A percentile compares a stretch with the other conserved stretches of the same genome.
Conservation (phyloP, 2,888 invertebrate genomes). For the Autographa gamma region DNA sequence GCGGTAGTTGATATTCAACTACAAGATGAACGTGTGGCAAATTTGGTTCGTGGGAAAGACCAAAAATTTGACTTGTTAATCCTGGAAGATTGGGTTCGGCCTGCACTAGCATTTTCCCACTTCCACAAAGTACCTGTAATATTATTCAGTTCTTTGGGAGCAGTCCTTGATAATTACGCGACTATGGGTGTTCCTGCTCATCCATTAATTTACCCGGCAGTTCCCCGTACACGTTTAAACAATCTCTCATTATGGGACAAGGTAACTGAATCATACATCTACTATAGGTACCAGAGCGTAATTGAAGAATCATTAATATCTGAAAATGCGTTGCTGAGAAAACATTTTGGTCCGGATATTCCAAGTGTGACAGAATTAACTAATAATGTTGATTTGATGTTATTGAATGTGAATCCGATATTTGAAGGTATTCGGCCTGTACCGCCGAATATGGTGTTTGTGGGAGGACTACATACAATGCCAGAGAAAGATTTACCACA, state of each 20-base stretch:
- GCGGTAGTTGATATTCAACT: conserved; percentile 49
- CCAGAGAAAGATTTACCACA: conserved; percentile 68
- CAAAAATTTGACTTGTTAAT: conserved; percentile 55
- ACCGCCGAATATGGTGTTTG: conserved; percentile 72
- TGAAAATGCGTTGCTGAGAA: conserved; percentile 21
- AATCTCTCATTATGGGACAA: conserved; percentile 50
- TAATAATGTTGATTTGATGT: conserved; percentile 70
- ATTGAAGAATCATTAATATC: not conserved
- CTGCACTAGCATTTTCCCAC: conserved; percentile 44
- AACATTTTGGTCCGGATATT: conserved; percentile 37
- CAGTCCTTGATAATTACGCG: conserved; percentile 13
- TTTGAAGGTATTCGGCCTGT: conserved; percentile 72
- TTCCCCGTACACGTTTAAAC: conserved; percentile 13
- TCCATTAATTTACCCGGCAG: conserved; percentile 28
- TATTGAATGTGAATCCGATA: conserved; percentile 76
- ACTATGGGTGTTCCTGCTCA: conserved; percentile 32
- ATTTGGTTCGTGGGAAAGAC: conserved; percentile 39
- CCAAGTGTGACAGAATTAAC: conserved; percentile 54
- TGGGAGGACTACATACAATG: conserved; percentile 76
- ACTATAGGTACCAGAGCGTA: conserved; percentile 5
- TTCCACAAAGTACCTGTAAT: conserved; percentile 57
- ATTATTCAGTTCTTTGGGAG: conserved; percentile 45
- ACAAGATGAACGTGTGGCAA: conserved; percentile 36
- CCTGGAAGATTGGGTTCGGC: conserved; percentile 41
- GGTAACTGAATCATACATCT: conserved; percentile 34